Conservation (phyloP, 2,113 vertebrate species). For the Pterocles burchelli region DNA sequence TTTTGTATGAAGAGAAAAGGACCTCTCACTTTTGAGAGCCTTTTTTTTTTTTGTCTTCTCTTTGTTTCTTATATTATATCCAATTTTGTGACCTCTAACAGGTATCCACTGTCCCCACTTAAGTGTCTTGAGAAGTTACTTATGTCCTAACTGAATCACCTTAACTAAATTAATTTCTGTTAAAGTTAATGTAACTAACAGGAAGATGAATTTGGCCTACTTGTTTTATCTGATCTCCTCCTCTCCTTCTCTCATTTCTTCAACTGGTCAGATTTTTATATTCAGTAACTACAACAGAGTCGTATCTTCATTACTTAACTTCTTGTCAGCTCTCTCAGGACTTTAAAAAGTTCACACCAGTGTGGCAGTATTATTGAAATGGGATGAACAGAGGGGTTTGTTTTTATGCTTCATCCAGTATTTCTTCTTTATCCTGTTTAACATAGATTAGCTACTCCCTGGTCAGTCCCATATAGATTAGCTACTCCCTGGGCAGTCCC, state of each 20-base stretch:
- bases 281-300: neutral
- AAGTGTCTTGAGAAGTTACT: neutral
- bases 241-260: neutral
- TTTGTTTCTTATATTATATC: conserved; percentile 20
- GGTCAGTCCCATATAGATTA: neutral
- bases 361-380: neutral
- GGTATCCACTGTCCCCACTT: neutral
- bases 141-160: neutral
- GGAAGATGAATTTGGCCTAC: neutral
- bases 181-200: neutral
- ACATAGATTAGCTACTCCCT: neutral
- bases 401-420: neutral
- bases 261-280: neutral
- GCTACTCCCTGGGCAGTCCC: neutral
- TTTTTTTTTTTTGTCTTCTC: neutral
- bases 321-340: neutral
- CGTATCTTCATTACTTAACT: neutral
- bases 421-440: neutral
- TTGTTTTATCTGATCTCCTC: neutral
- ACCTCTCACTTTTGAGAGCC: neutral
- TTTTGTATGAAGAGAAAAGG: conserved; percentile 51
- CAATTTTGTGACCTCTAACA: neutral
- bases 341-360: neutral
- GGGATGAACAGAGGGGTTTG: neutral
- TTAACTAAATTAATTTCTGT: neutral